These are phyloP conservation scores for Sorex maritimensis DNA, from an alignment of 2,797 vertebrate genomes.

Conservation along the genomic window DNA sequence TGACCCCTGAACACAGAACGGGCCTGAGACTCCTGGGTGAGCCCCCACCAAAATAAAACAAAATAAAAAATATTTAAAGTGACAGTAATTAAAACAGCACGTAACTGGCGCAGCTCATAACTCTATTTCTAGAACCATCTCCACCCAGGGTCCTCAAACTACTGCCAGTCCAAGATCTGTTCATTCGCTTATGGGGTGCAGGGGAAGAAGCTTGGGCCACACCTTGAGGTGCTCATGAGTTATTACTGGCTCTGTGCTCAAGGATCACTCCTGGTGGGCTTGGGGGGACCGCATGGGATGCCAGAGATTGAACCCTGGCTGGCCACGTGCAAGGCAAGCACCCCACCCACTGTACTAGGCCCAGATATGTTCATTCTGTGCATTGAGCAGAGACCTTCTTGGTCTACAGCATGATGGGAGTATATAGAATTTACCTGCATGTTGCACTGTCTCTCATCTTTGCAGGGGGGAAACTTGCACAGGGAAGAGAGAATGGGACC, in stretches of 20 bases:
- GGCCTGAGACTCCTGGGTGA: too few relatives aligned
- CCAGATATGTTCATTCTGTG: not conserved
- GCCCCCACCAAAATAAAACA: too few relatives aligned
- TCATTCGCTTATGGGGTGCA: not conserved
- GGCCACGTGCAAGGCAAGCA: too few relatives aligned
- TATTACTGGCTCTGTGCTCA: too few relatives aligned
- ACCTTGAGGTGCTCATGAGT: too few relatives aligned
- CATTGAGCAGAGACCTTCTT: not conserved
- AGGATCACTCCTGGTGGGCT: too few relatives aligned
- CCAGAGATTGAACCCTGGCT: too few relatives aligned
- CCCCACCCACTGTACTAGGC: too few relatives aligned
- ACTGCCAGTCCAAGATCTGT: not conserved
- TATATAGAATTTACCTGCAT: not conserved
- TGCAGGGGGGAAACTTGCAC: not conserved
- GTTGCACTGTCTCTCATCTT: too few relatives aligned
- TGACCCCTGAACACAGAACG: too few relatives aligned
- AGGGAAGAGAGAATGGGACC: not conserved
- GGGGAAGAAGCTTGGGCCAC: too few relatives aligned
- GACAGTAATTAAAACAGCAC: slow-evolving; percentile 22
- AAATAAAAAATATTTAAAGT: not conserved
- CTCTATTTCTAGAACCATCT: not conserved
- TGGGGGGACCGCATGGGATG: too few relatives aligned
- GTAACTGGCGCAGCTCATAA: not conserved
- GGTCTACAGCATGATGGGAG: not conserved
- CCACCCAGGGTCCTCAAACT: not conserved